Conservation (phyloP, 1,140 invertebrate genomes). For the Neuroterus valhalla region DNA sequence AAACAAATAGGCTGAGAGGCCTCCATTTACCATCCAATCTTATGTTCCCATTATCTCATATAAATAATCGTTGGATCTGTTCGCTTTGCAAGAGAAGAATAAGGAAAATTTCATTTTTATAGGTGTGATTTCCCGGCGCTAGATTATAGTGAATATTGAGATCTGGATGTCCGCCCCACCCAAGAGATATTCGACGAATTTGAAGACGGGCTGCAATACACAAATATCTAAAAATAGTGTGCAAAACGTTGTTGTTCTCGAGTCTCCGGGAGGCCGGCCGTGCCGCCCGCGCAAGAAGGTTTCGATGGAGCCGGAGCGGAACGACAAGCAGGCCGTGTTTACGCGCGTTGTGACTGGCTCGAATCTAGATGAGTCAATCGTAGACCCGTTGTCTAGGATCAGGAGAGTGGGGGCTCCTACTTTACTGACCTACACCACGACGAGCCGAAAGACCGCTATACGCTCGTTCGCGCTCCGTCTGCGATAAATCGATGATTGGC, state of each 20-base stretch:
- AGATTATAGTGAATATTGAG: slow-evolving; percentile 1
- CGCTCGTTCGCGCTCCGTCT: slow-evolving; percentile 38
- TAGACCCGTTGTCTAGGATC: slow-evolving; percentile 72
- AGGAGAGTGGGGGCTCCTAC: slow-evolving; percentile 57
- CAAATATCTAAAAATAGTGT: slow-evolving; percentile 46
- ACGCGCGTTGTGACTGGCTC: slow-evolving; percentile 64
- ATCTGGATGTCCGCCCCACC: not conserved
- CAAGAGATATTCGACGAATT: slow-evolving; percentile 23
- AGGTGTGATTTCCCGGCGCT: too few species aligned
- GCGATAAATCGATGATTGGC: slow-evolving; percentile 49
- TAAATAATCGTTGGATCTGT: too few species aligned
- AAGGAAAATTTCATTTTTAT: too few species aligned
- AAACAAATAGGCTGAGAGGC: too few species aligned
- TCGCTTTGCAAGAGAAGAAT: too few species aligned
- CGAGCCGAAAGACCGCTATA: slow-evolving; percentile 50
- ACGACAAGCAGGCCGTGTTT: slow-evolving; percentile 31
- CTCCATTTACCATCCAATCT: too few species aligned
- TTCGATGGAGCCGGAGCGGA: slow-evolving; percentile 42
- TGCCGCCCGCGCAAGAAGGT: slow-evolving; percentile 1
- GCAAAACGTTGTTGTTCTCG: slow-evolving; percentile 39
- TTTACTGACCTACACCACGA: slow-evolving; percentile 73
- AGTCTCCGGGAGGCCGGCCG: slow-evolving; percentile 46
- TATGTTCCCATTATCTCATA: too few species aligned
- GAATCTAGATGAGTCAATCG: slow-evolving; percentile 73
- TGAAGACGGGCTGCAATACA: not conserved